A percentile compares a stretch with the other conserved stretches of the same genome.
Conservation (phyloP, 2,113 vertebrate species). For the cat (Felis catus) region F.catus_Fca126_mat1.0 CM031420.1:152756001-152756500, state of each 20-base stretch:
- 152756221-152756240: background rate
- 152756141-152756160: background rate
- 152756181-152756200: background rate
- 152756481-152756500: conserved; percentile 48
- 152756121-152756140: background rate
- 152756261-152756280: background rate
- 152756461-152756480: conserved; percentile 41
- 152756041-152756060: background rate
- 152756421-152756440: background rate
- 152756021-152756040: background rate
- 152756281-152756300: background rate
- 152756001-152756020: background rate
- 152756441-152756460: background rate
- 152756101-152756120: background rate
- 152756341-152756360: background rate
- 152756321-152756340: accelerated
- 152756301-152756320: background rate
- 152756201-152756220: background rate
- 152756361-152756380: background rate
- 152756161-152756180: background rate
- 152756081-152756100: background rate
- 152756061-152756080: accelerated
- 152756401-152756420: background rate
- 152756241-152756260: background rate
- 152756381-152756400: background rate